Conservation (phyloP, 2,888 invertebrate species). For the Polymixis lichenea region DNA sequence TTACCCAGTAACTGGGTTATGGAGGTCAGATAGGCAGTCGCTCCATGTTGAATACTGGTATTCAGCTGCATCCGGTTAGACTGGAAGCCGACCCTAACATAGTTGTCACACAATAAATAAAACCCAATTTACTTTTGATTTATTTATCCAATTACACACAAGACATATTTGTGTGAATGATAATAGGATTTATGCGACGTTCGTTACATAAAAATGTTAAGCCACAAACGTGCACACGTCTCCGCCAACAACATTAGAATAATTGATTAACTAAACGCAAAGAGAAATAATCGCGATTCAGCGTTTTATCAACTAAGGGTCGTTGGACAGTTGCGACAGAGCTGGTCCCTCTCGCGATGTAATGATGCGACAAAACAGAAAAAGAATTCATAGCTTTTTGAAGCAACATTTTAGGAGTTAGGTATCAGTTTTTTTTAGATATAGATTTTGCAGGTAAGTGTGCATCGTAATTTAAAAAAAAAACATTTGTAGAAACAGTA, state of each 20-base stretch:
- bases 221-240: slow-evolving; percentile 81
- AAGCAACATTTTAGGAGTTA: no score
- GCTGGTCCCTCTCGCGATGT: background rate
- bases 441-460: no score
- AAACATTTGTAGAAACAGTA: background rate
- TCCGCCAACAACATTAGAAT: slow-evolving; percentile 88
- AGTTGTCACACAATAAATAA: no score
- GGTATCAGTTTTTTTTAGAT: no score
- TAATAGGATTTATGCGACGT: slow-evolving; percentile 62
- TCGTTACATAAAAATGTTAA: slow-evolving; percentile 75
- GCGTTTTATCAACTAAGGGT: slow-evolving; percentile 84
- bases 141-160: slow-evolving; percentile 29
- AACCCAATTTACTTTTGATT: background rate
- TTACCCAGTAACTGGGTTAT: no score
- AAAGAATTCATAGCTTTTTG: no score
- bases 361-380: no score
- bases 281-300: slow-evolving; percentile 89
- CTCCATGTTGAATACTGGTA: no score
- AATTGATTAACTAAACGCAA: slow-evolving; percentile 90
- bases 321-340: slow-evolving; percentile 51
- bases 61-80: no score
- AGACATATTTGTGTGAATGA: slow-evolving; percentile 48
- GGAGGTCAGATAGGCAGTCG: no score
- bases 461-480: no score
- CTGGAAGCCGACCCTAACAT: no score